Conservation (phyloP, 2,888 invertebrate genomes). For the Eristalis pertinax region DNA sequence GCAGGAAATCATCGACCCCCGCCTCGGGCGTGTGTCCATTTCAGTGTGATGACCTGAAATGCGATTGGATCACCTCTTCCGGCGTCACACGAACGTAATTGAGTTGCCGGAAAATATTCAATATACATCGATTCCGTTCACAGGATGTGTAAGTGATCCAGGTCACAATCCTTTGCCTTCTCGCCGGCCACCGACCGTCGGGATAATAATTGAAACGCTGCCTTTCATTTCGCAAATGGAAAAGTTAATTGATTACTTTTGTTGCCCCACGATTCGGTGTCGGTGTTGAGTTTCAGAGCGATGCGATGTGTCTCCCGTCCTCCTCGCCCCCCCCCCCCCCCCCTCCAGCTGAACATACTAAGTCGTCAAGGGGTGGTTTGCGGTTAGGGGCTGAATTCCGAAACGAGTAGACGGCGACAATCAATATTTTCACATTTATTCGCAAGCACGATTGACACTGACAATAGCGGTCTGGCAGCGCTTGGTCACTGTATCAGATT, state of each 20-base stretch:
- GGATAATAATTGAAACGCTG: constrained; percentile 31
- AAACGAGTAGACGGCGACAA: constrained; percentile 45
- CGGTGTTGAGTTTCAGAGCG: constrained; percentile 33
- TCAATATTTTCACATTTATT: constrained; percentile 44
- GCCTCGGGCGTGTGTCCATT: neutral
- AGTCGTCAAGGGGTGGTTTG: too few relatives aligned
- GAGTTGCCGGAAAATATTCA: constrained; percentile 1
- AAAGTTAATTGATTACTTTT: constrained; percentile 69
- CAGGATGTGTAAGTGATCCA: constrained; percentile 11
- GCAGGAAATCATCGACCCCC: neutral
- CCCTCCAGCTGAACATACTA: constrained; percentile 17
- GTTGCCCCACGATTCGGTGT: constrained; percentile 19
- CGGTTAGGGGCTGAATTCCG: constrained; percentile 37
- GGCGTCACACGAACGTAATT: constrained; percentile 1
- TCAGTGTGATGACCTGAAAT: neutral
- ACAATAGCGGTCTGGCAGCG: constrained; percentile 41
- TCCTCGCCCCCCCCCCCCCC: neutral
- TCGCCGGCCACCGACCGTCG: neutral
- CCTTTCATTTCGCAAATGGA: constrained; percentile 58
- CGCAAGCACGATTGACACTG: constrained; percentile 42
- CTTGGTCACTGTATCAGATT: constrained; percentile 33
- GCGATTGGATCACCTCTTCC: neutral
- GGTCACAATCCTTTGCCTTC: neutral
- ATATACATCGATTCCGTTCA: neutral
- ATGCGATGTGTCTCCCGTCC: neutral